Evolutionary conservation across 2,113 vertebrate genomes (phyloP), one percentile per base, ranked within the genome.

Genomic region (Chaetodon auriga): DNA sequence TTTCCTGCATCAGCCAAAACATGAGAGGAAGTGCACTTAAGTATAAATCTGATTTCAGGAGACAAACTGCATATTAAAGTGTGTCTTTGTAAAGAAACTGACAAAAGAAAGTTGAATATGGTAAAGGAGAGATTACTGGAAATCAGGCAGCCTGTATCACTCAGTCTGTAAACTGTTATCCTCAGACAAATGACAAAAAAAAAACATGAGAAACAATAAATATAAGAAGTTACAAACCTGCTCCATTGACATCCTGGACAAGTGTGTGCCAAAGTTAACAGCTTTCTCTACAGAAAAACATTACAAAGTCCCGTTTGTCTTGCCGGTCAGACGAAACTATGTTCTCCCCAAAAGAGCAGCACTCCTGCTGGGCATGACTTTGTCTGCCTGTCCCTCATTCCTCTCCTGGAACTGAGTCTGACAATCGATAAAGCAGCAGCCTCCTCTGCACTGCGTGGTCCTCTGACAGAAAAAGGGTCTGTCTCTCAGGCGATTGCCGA

Each of bases 171-270:
- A 55, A 19, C 41, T 57, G 35, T 72, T 41, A 23, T 49, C 9
- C 1, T 60, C 23, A 73, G 18, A 65, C 5, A 61, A 0, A 46
- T 11, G 1, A 9, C 36, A 45, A 41, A 16, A 60, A 25, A 58
- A 61, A 11, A 65, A 3, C 23, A 53, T 45, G 19, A 68, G 60
- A 46, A 48, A 21, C 1, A 35, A 45, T 21, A 68, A 41, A 43
- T 48, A 75, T 45, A 16, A 72, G 16, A 83, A 61, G 45, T 63
- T 68, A 95, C 94, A 46, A 81, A 95, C 94, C 94, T 85, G 75
- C 25, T 95, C 91, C 83, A 85, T 81, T 51, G 92, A 88, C 65
- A 82, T 90, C 68, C 69, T 78, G 60, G 82, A 41, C 35, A 58
- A 49, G 38, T n/a, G 23, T 15, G 15, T 61, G 12, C 4, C 49